Evolutionary conservation across 2,888 invertebrate species (phyloP).

Genomic region (Heliconius ismenius): DNA sequence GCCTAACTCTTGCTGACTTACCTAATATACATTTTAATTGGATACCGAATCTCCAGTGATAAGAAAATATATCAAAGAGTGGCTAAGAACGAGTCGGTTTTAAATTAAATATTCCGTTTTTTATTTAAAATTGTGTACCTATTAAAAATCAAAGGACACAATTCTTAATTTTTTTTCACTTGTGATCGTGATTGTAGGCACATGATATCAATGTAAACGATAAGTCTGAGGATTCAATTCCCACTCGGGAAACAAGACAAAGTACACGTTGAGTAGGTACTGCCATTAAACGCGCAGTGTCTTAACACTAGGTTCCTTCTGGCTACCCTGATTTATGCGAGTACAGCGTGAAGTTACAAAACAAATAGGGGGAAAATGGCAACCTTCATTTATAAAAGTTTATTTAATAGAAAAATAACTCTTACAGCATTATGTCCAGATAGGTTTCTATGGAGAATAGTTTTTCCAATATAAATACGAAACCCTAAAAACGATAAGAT

Average conservation of each 20-base stretch:
- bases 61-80: slow-evolving; percentile 21
- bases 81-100: not conserved
- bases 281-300: not conserved
- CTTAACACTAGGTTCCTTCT: too few relatives aligned
- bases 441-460: not conserved
- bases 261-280: not conserved
- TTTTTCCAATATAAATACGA: not conserved
- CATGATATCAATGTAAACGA: too few relatives aligned
- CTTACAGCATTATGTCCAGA: too few relatives aligned
- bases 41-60: slow-evolving; percentile 16
- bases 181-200: too few relatives aligned
- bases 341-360: not conserved
- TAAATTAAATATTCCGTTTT: not conserved
- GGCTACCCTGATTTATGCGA: too few relatives aligned
- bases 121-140: not conserved
- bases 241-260: too few relatives aligned
- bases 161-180: too few relatives aligned
- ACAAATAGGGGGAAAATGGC: too few relatives aligned
- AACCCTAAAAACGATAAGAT: slow-evolving; percentile 15
- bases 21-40: slow-evolving; percentile 26
- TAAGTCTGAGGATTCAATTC: too few relatives aligned
- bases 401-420: not conserved
- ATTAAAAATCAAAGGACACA: not conserved
- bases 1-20: slow-evolving; percentile 20
- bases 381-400: too few relatives aligned